Base-by-base conservation (phyloP, 1,140 invertebrate species). In the Choristoneura fumiferana region DNA sequence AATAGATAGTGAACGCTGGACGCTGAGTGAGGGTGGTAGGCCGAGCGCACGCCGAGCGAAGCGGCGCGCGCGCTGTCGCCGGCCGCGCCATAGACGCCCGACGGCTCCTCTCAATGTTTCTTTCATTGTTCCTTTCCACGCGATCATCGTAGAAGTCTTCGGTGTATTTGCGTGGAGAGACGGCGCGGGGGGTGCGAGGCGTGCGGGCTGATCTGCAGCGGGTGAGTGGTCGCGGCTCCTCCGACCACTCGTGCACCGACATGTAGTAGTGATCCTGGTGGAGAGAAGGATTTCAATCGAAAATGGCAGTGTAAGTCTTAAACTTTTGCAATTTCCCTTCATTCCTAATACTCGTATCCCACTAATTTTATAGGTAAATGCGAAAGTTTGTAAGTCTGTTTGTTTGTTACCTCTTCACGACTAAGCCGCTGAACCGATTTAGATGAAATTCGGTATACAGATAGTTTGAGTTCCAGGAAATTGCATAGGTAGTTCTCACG, bases 1-100 rank as follows among this genome's bases (percentile, higher is more conserved):
- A 87, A 71, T 88, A 88, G 15, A 88, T 66, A 10, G 82, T 76
- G 40, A 88, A 88, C 12, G 85, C 85, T 1, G 85, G 85, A 9
- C 85, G 73, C 15, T 81, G 81, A 35, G 76, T 69, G 8, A 88
- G 64, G 0, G 78, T 79, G 0, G 77, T 67, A 15, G 79, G 73
- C 39, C 85, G 65, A 1, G 83, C 81, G 54, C 76, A 83, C 0
- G 74, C 66, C 4, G 78, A 74, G 5, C 73, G 69, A 0, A 71
- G 68, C 4, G 73, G 71, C 0, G 76, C 84, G 17, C 81, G 73
- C 0, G 82, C 82, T 49, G 73, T 82, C 8, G 68, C 60, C 0
- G 77, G 77, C 9, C 78, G 66, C 0, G 67, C 53, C 13, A 60
- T 57, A 3, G 80, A 80, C 0, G 63, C 58, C 1, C 73, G 70